phyloP scores from a whole-genome alignment of 2,797 vertebrate species.

The Syndactyla subalaris region DNA sequence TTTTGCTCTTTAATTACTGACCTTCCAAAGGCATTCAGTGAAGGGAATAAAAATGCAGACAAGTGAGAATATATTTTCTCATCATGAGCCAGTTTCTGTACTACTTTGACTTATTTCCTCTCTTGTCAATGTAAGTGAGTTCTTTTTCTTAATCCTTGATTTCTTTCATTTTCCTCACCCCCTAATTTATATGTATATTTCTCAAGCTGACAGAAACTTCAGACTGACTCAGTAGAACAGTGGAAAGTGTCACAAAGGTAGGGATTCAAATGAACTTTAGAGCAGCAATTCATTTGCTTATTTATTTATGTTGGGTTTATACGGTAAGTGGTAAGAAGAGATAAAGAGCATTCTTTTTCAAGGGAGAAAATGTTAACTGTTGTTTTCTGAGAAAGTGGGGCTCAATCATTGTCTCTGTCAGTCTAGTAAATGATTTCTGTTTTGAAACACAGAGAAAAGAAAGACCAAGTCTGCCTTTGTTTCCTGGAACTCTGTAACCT shows the following conservation, averaged over 20 bases:
- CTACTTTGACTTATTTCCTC: neutral
- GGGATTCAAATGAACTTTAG: slow-evolving; percentile 25
- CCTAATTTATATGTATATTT: slow-evolving; percentile 1
- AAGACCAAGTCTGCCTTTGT: slow-evolving; percentile 40
- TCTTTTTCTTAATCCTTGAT: neutral
- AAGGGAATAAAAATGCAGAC: slow-evolving; percentile 13
- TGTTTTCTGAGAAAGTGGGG: neutral
- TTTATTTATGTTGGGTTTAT: slow-evolving; percentile 27
- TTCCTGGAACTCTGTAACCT: slow-evolving; percentile 35
- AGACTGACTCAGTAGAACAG: neutral
- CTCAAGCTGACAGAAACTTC: slow-evolving; percentile 14
- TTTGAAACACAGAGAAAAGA: slow-evolving; percentile 32
- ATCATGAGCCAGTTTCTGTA: neutral
- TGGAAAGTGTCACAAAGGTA: neutral
- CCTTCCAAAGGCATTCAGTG: neutral
- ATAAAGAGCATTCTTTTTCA: slow-evolving; percentile 1
- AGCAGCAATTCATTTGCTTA: neutral
- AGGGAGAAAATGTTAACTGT: neutral
- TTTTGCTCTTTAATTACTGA: slow-evolving; percentile 35
- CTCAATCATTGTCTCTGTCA: neutral
- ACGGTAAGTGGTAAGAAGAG: slow-evolving; percentile 1
- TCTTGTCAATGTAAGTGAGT: neutral
- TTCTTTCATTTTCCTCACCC: neutral
- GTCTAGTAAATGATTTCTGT: slow-evolving; percentile 7
- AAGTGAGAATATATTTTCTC: neutral